A percentile compares a stretch with the other conserved stretches of the same genome.
Evolutionary conservation across 2,888 invertebrate genomes (phyloP).

Genomic region (Hirtodrosophila confusa): DNA sequence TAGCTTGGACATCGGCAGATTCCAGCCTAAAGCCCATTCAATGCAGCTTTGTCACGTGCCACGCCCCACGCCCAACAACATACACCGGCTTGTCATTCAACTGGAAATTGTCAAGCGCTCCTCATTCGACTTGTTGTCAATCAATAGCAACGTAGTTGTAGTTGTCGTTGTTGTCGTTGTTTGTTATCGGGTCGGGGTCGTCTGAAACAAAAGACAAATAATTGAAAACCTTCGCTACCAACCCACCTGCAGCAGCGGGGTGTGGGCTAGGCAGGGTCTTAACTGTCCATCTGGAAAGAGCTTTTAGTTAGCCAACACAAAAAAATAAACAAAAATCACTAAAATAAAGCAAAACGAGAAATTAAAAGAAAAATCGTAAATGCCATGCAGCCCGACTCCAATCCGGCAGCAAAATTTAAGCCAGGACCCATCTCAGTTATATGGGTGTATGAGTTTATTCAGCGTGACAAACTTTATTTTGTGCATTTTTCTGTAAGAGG

Average conservation of each 20-base stretch:
- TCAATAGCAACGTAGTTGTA: constrained; percentile 28
- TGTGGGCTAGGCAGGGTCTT: background rate
- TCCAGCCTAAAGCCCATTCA: constrained; percentile 21
- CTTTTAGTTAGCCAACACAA: constrained; percentile 15
- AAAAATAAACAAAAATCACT: background rate
- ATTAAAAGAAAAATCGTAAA: constrained; percentile 29
- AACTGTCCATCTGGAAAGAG: constrained; percentile 12
- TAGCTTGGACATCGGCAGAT: constrained; percentile 4
- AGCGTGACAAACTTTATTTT: constrained; percentile 34
- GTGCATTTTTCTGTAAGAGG: constrained; percentile 27
- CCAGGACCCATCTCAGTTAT: background rate
- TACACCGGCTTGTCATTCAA: constrained; percentile 18
- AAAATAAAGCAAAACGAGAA: constrained; percentile 2
- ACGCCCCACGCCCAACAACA: constrained; percentile 6
- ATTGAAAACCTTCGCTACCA: constrained; percentile 18
- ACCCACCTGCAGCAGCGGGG: background rate
- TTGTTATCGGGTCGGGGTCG: constrained; percentile 42
- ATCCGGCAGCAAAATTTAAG: background rate
- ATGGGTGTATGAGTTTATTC: constrained; percentile 15
- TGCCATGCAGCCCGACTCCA: constrained; percentile 2
- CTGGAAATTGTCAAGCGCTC: constrained; percentile 33
- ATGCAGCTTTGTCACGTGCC: constrained; percentile 47
- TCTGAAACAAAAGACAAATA: constrained; percentile 30
- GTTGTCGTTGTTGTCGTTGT: constrained; percentile 13
- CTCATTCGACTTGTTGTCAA: constrained; percentile 29